Percentiles rank a stretch among this genome's conserved stretches.
phyloP scores from a whole-genome alignment of 2,888 invertebrate genomes.

The Harpalus rufipes region DNA sequence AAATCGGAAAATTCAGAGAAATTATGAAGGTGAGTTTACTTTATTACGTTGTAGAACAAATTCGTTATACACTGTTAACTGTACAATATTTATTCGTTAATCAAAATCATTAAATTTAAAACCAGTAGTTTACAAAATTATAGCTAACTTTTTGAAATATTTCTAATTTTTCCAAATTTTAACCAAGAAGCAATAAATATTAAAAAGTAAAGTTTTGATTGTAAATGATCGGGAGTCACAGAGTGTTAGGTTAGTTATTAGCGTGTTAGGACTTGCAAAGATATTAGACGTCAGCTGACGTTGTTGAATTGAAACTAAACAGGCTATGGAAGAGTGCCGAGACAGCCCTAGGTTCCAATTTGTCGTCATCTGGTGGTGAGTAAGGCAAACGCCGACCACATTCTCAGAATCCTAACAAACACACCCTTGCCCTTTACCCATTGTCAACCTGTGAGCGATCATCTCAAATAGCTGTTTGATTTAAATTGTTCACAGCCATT shows the following conservation, averaged over 20 bases:
- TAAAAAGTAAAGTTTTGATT: conserved; percentile 20
- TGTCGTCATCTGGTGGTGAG: conserved; percentile 77
- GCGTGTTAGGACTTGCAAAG: conserved; percentile 60
- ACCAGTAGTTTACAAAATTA: background rate
- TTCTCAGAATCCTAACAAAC: conserved; percentile 64
- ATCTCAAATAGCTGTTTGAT: conserved; percentile 55
- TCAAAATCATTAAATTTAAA: conserved; percentile 35
- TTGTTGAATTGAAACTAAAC: conserved; percentile 76
- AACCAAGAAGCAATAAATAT: conserved; percentile 19
- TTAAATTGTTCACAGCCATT: conserved; percentile 27
- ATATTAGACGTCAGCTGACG: conserved; percentile 67
- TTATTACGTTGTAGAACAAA: conserved; percentile 7
- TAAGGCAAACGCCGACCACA: conserved; percentile 71
- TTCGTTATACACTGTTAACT: conserved; percentile 47
- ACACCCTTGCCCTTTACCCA: conserved; percentile 56
- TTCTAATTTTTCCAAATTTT: conserved; percentile 37
- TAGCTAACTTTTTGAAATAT: conserved; percentile 8
- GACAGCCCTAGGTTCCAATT: conserved; percentile 77
- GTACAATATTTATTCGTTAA: conserved; percentile 31
- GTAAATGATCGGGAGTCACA: conserved; percentile 46
- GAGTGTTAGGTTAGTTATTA: conserved; percentile 53
- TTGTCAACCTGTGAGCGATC: conserved; percentile 52
- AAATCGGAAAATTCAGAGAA: conserved; percentile 98
- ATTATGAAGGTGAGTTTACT: conserved; percentile 91
- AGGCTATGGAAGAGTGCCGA: conserved; percentile 77